These are phyloP conservation scores for Pseudachorutes palmiensis DNA, from an alignment of 1,140 invertebrate species.

Conservation along the genomic window DNA sequence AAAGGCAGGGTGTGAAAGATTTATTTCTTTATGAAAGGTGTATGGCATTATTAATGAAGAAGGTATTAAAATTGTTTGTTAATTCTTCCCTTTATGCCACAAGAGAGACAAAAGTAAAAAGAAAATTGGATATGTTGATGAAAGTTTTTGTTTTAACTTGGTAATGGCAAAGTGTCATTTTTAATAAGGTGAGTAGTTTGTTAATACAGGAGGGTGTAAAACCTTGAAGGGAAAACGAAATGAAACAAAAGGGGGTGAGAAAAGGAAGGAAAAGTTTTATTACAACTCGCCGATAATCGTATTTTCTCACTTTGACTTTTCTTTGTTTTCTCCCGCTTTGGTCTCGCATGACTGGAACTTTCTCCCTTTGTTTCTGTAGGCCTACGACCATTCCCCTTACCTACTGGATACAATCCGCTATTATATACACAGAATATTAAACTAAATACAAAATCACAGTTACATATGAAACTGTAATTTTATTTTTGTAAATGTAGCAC, in stretches of 20 bases:
- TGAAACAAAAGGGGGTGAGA: constrained; percentile 15
- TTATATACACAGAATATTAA: too few species aligned
- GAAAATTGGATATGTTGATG: too few species aligned
- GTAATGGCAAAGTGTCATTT: background rate
- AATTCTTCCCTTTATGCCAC: too few species aligned
- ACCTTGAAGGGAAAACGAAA: constrained; percentile 16
- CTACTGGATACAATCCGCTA: too few species aligned
- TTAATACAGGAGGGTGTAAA: background rate
- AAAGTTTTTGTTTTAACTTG: too few species aligned
- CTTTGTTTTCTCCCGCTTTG: constrained; percentile 13
- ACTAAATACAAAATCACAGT: too few species aligned
- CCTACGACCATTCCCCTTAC: too few species aligned
- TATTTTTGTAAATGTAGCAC: background rate
- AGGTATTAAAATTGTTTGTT: too few species aligned
- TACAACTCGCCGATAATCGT: constrained; percentile 33
- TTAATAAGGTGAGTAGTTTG: background rate
- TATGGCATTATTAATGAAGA: too few species aligned
- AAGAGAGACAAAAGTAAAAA: too few species aligned
- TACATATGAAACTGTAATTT: background rate
- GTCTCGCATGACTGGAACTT: background rate
- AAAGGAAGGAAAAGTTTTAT: constrained; percentile 32
- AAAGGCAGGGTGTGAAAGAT: too few species aligned
- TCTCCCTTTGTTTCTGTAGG: background rate
- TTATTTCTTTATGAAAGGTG: too few species aligned
- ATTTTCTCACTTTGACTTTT: constrained; percentile 18